Evolutionary conservation across 2,888 invertebrate genomes (phyloP), one percentile per base, ranked within the genome.

Genomic region (Lochmaea crataegi): DNA sequence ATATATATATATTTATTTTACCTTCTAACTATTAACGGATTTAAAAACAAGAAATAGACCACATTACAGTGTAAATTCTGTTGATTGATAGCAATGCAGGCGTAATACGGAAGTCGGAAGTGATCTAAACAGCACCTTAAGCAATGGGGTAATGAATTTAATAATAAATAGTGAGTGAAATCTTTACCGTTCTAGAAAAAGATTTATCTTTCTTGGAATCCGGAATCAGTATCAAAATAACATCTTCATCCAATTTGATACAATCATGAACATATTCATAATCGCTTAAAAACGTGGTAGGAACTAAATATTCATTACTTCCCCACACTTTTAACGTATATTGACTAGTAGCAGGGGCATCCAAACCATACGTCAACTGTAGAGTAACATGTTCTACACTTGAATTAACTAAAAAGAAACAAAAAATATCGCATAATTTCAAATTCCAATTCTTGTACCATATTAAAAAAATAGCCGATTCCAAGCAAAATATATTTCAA

Each of bases 201-300:
- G 92, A 91, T 82, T 90, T 90, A 76, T 93, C 91, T 70, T 91
- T 90, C 77, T 92, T 90, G 45, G 89, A 89, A 79, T 94, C 93
- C 56, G 91, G 90, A 75, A 91, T 90, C 1, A 93, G 85, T 66
- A 90, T 92, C 75, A 95, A 85, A 51, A 91, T 88, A 2, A 97
- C 94, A 86, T 97, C 97, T 83, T 94, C 92, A 85, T 98, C 97
- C 82, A 97, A 87, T 83, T 98, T 97, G 72, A 97, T 93, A 85
- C 98, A 97, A 82, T 94, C 93, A 82, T 98, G 96, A 70, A 98
- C 94, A 85, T 97, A 97, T 85, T 96, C 96, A 85, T 97, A 95
- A 85, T 97, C 96, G 75, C 94, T 93, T 45, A 98, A 90, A 12
- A 91, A 90, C 48, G 95, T 94, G 68, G 95, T 94, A 14, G 94